Evolutionary conservation across 1,140 invertebrate genomes (phyloP).

Genomic region (Aphis gossypii): DNA sequence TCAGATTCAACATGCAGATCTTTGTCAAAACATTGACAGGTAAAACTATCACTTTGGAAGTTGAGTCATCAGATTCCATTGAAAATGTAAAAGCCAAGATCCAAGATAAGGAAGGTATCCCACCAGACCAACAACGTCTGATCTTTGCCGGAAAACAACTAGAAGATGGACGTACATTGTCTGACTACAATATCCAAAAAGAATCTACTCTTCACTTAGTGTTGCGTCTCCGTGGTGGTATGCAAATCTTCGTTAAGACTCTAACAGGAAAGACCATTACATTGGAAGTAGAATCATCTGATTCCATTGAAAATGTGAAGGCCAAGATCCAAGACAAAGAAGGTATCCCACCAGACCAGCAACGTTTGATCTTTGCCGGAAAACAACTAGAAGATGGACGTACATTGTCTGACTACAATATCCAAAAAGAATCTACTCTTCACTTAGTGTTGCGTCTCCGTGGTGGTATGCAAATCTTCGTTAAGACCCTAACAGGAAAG

Average conservation of each 20-base stretch:
- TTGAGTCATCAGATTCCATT: conserved; percentile 78
- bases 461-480: not conserved
- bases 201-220: conserved; percentile 75
- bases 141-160: conserved; percentile 83
- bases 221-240: conserved; percentile 71
- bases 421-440: conserved; percentile 70
- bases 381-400: too few relatives aligned
- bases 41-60: conserved; percentile 77
- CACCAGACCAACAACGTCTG: conserved; percentile 76
- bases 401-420: conserved; percentile 76
- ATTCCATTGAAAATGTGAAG: too few relatives aligned
- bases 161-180: conserved; percentile 81
- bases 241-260: too few relatives aligned
- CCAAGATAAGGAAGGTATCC: conserved; percentile 76
- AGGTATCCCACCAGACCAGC: conserved; percentile 67
- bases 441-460: too few relatives aligned
- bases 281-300: too few relatives aligned
- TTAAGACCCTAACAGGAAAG: not conserved
- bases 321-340: too few relatives aligned
- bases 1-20: conserved; percentile 78
- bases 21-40: conserved; percentile 80
- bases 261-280: too few relatives aligned
- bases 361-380: not conserved
- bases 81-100: conserved; percentile 83
- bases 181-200: conserved; percentile 79